Evolutionary conservation across 2,113 vertebrate genomes (phyloP), one percentile per base, ranked within the genome.

Genomic region (Limnothrissa miodon): DNA sequence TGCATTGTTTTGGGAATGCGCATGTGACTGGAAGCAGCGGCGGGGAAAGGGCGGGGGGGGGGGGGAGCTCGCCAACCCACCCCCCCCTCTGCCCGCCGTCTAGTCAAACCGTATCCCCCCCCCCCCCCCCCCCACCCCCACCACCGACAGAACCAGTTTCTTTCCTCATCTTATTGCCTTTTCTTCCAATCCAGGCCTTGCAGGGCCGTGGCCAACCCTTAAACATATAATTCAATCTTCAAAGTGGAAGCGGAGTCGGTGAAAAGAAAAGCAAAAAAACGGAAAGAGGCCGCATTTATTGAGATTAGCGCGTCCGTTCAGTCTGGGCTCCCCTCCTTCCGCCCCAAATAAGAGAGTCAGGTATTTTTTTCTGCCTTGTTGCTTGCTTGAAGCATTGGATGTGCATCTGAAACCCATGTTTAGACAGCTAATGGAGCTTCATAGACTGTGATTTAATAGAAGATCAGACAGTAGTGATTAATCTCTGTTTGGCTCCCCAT

Each of bases 1-100:
- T 95, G 95, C 93, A 95, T 95, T 95, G 94, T 95, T 94, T 95
- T n/a, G 94, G 93, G 94, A 95, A 95, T 95, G 94, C 92, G 92
- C 89, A 92, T 90, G 88, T 93, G 93, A 94, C 92, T 94, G 93
- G 93, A 94, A 93, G 92, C 91, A 92, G 66, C 92, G 91, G 91
- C 92, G 91, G 90, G 93, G 62, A 29, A 10, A 2, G n/a, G 62
- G 25, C 11, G 5, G 11, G n/a, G n/a, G n/a, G 6, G 25, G 7
- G 25, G 59, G n/a, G 25, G 59, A 9, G 25, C 8, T 2, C 29
- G n/a, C 29, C 5, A 33, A 70, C 25, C 62, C 62, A 70, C 25
- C 9, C 62, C 11, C 91, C 94, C 92, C 93, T 93, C 92, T 93
- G 91, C 91, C 92, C 93, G 90, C 86, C 86, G 90, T 93, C 93